Conservation (phyloP, 37 sponge, comb jelly and placozoan genomes). For the Halichondria panicea region DNA sequence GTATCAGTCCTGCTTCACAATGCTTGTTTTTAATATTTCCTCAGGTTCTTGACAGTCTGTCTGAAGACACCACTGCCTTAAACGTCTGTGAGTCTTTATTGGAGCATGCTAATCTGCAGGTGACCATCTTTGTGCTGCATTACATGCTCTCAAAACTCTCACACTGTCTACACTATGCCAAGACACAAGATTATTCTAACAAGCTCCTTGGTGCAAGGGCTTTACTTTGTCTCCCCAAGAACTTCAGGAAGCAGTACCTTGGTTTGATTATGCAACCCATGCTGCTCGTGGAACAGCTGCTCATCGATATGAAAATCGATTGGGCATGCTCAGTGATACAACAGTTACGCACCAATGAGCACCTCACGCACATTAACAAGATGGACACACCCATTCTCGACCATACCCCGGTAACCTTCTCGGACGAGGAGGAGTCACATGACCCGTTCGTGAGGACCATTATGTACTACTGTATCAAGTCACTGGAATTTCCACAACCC, state of each 20-base stretch:
- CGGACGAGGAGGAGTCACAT: slow-evolving; percentile 4
- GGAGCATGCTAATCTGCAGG: slow-evolving; percentile 20
- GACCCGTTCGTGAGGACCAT: slow-evolving; percentile 50
- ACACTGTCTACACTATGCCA: neutral
- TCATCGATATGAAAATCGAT: slow-evolving; percentile 85
- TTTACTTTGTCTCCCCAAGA: slow-evolving; percentile 62
- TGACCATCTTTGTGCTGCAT: slow-evolving; percentile 50
- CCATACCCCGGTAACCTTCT: slow-evolving; percentile 14
- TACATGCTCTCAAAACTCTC: slow-evolving; percentile 38
- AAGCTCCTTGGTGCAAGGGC: slow-evolving; percentile 66
- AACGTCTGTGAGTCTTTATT: slow-evolving; percentile 54
- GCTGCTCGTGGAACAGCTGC: slow-evolving; percentile 84
- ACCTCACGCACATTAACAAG: neutral
- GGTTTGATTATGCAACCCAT: slow-evolving; percentile 51
- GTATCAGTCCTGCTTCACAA: neutral
- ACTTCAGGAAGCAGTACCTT: slow-evolving; percentile 34
- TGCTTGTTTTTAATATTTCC: neutral
- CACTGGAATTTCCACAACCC: slow-evolving; percentile 68
- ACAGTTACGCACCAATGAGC: slow-evolving; percentile 25
- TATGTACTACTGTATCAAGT: slow-evolving; percentile 67
- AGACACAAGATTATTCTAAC: slow-evolving; percentile 34
- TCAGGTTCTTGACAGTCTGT: slow-evolving; percentile 44
- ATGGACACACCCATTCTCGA: slow-evolving; percentile 36
- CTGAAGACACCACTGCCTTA: slow-evolving; percentile 18
- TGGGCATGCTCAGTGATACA: slow-evolving; percentile 65